Evolutionary conservation across 2,797 vertebrate species (phyloP), one percentile per base, ranked within the genome.

Genomic region (Paratrypauchen microcephalus): DNA sequence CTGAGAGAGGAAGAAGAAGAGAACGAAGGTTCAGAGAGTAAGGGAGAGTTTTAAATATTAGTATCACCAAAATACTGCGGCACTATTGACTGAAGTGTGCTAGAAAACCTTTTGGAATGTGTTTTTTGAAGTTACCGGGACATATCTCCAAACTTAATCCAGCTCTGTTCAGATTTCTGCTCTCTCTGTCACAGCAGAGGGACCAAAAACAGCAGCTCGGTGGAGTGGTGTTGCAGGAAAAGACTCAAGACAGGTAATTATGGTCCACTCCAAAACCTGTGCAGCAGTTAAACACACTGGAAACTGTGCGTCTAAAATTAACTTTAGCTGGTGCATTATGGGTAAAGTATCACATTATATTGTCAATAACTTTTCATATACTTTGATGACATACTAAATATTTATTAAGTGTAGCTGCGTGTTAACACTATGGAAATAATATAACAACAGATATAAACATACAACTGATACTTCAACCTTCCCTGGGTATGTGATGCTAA

Each of bases 151-250:
- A 36, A 26, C 48, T 8, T 19, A 15, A n/a, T 24, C 0, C 11
- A 54, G 24, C 12, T 1, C 56, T 24, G 32, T 45, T n/a, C 55
- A 39, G 24, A 58, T 19, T 69, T 56, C 18, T 16, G 7, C 5
- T 4, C 28, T 58, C 47, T 50, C 19, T 61, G 26, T 21, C 23
- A 54, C 52, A 11, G 52, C 24, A 23, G 48, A n/a, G 8, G 19
- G 32, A n/a, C 64, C 24, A 9, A 7, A 73, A 57, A 69, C 23
- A 55, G 66, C 39, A 72, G 55, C 67, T 63, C 47, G 62, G 23
- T 8, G 19, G 59, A 67, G 61, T 62, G 71, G 32, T 28, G 32
- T 39, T 74, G 65, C 70, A 77, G 65, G 68, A 68, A 70, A 76
- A 59, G 1, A 1, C 75, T 39, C 32, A 72, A 26, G 75, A 78